phyloP scores from a whole-genome alignment of 1,140 invertebrate species.

The Drosophila ananassae region DNA sequence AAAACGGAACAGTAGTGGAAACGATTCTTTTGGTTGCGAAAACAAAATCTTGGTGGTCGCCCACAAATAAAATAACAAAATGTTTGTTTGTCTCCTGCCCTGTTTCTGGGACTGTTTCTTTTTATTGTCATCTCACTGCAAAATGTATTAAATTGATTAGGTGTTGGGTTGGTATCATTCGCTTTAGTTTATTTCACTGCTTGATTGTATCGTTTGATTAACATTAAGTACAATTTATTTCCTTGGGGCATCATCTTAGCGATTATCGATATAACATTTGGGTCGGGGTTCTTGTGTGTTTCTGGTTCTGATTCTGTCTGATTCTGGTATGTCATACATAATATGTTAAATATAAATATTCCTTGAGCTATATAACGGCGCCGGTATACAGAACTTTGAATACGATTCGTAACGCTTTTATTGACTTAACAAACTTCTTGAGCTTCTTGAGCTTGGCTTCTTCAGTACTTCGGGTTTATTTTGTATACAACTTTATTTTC shows the following conservation, averaged over 20 bases:
- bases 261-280: constrained; percentile 44
- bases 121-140: constrained; percentile 75
- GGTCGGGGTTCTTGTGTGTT: constrained; percentile 14
- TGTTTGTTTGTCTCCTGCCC: constrained; percentile 28
- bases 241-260: constrained; percentile 10
- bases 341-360: constrained; percentile 11
- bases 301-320: neutral
- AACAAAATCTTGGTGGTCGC: constrained; percentile 57
- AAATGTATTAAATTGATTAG: constrained; percentile 68
- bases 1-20: constrained; percentile 34
- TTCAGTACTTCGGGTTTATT: constrained; percentile 2
- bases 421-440: constrained; percentile 53
- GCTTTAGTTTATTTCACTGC: constrained; percentile 46
- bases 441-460: constrained; percentile 8
- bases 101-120: constrained; percentile 36
- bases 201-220: constrained; percentile 22
- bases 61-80: constrained; percentile 56
- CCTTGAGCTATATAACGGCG: constrained; percentile 29
- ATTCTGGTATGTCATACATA: constrained; percentile 18
- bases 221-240: constrained; percentile 71
- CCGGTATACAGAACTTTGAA: constrained; percentile 78
- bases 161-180: constrained; percentile 49
- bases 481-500: constrained; percentile 28
- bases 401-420: constrained; percentile 67
- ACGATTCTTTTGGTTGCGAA: constrained; percentile 82